These are phyloP conservation scores for Urocolius indicus DNA, from an alignment of 2,113 vertebrate species.

Conservation along the genomic window DNA sequence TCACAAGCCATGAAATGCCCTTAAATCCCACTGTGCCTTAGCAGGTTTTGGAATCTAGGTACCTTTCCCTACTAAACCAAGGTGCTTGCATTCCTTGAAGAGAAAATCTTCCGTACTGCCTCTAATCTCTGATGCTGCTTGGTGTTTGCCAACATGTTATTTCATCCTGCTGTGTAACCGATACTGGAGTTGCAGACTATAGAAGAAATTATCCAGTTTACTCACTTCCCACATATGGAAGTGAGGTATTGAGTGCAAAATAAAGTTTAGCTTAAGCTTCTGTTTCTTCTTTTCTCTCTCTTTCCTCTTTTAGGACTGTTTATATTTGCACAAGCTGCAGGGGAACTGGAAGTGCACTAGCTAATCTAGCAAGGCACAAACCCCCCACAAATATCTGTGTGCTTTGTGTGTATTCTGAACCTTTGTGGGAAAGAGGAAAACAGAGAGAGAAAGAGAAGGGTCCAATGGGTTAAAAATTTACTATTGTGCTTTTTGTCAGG, in stretches of 20 bases:
- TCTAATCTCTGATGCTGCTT: not conserved
- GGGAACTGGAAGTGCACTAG: not conserved
- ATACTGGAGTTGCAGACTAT: not conserved
- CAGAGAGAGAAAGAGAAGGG: not conserved
- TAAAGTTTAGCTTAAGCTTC: not conserved
- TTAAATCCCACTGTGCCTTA: not conserved
- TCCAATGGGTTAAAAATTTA: not conserved
- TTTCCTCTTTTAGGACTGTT: slow-evolving; percentile 1
- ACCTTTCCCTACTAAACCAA: not conserved
- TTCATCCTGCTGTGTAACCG: not conserved
- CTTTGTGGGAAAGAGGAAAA: fast-evolving
- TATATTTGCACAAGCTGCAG: not conserved
- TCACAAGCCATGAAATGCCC: not conserved
- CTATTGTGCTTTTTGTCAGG: not conserved
- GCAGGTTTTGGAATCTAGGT: not conserved
- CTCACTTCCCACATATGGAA: not conserved
- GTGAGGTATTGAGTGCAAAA: not conserved
- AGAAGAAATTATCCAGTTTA: not conserved
- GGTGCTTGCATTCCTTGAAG: not conserved
- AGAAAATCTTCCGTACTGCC: not conserved
- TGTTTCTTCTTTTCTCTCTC: not conserved
- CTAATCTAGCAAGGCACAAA: not conserved
- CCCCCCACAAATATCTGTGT: not conserved
- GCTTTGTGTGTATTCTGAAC: not conserved
- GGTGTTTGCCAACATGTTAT: not conserved